Evolutionary conservation across 2,888 invertebrate genomes (phyloP).

Genomic region (Caenorhabditis drosophilae): DNA sequence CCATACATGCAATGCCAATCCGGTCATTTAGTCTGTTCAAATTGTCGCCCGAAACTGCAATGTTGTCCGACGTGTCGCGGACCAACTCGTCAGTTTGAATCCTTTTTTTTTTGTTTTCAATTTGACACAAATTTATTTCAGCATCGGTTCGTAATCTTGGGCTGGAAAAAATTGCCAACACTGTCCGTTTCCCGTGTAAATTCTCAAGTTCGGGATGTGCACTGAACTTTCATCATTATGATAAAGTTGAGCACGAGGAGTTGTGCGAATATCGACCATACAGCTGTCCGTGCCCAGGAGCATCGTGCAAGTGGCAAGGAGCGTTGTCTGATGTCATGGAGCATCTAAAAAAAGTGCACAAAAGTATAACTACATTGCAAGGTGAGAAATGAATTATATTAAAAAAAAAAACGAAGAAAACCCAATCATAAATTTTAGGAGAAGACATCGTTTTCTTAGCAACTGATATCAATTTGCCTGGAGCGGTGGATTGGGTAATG

Average conservation of each 20-base stretch:
- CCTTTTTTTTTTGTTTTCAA: slow-evolving; percentile 7
- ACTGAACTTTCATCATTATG: slow-evolving; percentile 74
- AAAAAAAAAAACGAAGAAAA: slow-evolving; percentile 71
- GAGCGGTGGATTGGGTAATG: slow-evolving; percentile 78
- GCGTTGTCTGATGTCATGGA: slow-evolving; percentile 97
- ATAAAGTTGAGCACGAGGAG: slow-evolving; percentile 98
- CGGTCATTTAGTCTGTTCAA: slow-evolving; percentile 96
- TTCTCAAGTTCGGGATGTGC: slow-evolving; percentile 94
- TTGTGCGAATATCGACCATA: slow-evolving; percentile 97
- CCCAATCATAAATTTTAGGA: too few species aligned
- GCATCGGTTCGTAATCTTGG: slow-evolving; percentile 96
- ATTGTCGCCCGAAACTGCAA: slow-evolving; percentile 92
- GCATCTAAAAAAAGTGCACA: slow-evolving; percentile 86
- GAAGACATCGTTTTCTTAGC: slow-evolving; percentile 99
- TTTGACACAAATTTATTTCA: slow-evolving; percentile 64
- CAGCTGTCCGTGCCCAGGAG: slow-evolving; percentile 98
- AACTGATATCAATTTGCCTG: slow-evolving; percentile 97
- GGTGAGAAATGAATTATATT: slow-evolving; percentile 73
- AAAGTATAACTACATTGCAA: slow-evolving; percentile 96
- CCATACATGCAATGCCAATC: slow-evolving; percentile 89
- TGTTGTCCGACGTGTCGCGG: slow-evolving; percentile 98
- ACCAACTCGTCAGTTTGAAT: slow-evolving; percentile 78
- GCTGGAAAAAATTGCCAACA: slow-evolving; percentile 98
- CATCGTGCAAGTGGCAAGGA: slow-evolving; percentile 99
- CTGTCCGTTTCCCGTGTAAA: slow-evolving; percentile 98